Evolutionary conservation across 2,113 vertebrate species (phyloP).

Genomic region (Porphyrio hochstetteri): DNA sequence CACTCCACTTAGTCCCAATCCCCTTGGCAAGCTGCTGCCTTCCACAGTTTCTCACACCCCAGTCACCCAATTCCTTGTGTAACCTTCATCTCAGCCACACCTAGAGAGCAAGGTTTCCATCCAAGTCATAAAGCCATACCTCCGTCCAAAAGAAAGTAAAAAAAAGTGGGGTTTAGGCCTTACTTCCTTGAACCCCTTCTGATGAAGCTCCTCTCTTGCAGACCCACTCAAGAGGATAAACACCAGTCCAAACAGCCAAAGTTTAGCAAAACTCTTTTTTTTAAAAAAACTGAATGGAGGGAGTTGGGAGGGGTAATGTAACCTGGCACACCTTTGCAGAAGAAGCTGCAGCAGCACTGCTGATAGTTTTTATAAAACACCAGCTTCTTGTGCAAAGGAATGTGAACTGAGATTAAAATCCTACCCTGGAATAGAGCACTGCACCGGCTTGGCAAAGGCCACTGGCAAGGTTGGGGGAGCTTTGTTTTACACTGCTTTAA

Average conservation of each 20-base stretch:
- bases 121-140: not conserved
- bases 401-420: not conserved
- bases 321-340: not conserved
- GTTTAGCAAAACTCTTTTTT: not conserved
- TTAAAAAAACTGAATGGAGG: not conserved
- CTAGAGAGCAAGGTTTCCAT: not conserved
- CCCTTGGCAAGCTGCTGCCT: not conserved
- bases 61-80: not conserved
- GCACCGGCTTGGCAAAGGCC: not conserved
- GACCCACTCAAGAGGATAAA: not conserved
- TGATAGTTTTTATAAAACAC: not conserved
- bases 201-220: not conserved
- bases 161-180: not conserved
- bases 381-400: not conserved
- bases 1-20: not conserved
- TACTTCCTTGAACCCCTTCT: not conserved
- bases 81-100: slow-evolving; percentile 9
- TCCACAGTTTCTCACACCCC: not conserved
- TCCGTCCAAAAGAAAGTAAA: not conserved
- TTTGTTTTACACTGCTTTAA: not conserved
- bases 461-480: not conserved
- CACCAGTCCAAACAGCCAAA: not conserved
- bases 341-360: not conserved
- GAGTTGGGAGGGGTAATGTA: not conserved
- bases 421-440: not conserved